A percentile compares a stretch with the other conserved stretches of the same genome.
phyloP scores from a whole-genome alignment of 1,140 invertebrate genomes.

The Mycetomoellerius zeteki region DNA sequence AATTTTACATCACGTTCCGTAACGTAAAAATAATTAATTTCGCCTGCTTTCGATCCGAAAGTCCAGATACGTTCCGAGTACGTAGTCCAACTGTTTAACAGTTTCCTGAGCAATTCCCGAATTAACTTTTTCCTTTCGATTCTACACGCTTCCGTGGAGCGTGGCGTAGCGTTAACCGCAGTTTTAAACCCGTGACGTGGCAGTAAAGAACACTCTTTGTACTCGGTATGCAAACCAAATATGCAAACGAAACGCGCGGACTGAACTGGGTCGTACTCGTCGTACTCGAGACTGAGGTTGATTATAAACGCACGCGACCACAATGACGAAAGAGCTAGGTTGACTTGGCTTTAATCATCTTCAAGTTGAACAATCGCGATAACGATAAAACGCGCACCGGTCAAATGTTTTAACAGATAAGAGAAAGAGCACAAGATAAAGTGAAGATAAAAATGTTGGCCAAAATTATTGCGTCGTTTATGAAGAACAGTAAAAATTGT shows the following conservation, averaged over 20 bases:
- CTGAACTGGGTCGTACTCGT: constrained; percentile 44
- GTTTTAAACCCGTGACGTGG: constrained; percentile 18
- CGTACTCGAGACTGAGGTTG: constrained; percentile 37
- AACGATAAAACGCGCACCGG: background rate
- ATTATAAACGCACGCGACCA: constrained; percentile 36
- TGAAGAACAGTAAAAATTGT: no score
- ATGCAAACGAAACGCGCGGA: constrained; percentile 41
- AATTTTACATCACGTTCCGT: background rate
- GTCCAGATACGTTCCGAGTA: background rate
- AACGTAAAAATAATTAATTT: constrained; percentile 2
- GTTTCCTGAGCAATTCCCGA: background rate
- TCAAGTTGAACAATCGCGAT: background rate
- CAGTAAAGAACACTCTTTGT: constrained; percentile 52
- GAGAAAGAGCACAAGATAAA: no score
- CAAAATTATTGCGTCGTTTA: no score
- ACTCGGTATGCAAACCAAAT: constrained; percentile 42
- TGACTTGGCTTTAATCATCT: constrained; percentile 9
- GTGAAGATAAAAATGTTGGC: no score
- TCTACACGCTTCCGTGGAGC: constrained; percentile 19
- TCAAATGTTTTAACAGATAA: background rate
- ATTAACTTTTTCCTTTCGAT: constrained; percentile 5
- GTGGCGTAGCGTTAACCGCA: constrained; percentile 21
- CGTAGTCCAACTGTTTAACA: background rate
- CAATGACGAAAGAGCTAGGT: constrained; percentile 30
- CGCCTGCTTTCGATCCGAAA: background rate